Percentiles rank a stretch among this genome's conserved stretches.
Conservation (phyloP, 2,797 vertebrate genomes). For the Babyrousa celebensis region DNA sequence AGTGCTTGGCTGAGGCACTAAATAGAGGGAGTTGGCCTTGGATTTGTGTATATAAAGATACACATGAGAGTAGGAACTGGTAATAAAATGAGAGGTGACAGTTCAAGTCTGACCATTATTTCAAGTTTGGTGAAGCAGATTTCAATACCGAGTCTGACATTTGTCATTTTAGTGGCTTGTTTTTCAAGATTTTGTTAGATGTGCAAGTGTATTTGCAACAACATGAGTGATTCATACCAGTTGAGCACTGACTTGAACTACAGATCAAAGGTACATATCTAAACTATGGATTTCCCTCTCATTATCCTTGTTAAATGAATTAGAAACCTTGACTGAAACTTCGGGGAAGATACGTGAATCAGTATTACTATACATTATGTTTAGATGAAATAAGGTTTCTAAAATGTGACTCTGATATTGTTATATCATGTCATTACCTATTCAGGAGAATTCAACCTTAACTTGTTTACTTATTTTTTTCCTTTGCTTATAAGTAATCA, state of each 20-base stretch:
- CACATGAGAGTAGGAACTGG: not conserved
- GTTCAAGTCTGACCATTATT: conserved; percentile 12
- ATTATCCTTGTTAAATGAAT: conserved; percentile 59
- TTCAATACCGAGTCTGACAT: not conserved
- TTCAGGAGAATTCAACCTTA: not conserved
- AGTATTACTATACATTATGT: not conserved
- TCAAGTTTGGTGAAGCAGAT: conserved; percentile 58
- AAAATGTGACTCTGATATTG: conserved; percentile 16
- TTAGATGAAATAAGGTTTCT: not conserved
- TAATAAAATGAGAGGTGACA: not conserved
- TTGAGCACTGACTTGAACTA: conserved; percentile 10
- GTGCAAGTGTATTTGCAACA: conserved; percentile 20
- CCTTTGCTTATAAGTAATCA: not conserved
- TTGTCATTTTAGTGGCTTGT: not conserved
- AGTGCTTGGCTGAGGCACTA: not conserved
- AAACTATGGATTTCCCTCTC: conserved; percentile 25
- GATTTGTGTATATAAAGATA: not conserved
- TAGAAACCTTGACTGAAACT: not conserved
- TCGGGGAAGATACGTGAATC: not conserved
- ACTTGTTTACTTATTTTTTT: conserved; percentile 17
- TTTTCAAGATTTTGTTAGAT: conserved; percentile 56
- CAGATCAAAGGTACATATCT: not conserved
- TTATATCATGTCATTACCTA: not conserved
- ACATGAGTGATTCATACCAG: not conserved
- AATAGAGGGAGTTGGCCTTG: not conserved